phyloP scores from a whole-genome alignment of 2,797 vertebrate genomes.

The Uromys caudimaculatus region DNA sequence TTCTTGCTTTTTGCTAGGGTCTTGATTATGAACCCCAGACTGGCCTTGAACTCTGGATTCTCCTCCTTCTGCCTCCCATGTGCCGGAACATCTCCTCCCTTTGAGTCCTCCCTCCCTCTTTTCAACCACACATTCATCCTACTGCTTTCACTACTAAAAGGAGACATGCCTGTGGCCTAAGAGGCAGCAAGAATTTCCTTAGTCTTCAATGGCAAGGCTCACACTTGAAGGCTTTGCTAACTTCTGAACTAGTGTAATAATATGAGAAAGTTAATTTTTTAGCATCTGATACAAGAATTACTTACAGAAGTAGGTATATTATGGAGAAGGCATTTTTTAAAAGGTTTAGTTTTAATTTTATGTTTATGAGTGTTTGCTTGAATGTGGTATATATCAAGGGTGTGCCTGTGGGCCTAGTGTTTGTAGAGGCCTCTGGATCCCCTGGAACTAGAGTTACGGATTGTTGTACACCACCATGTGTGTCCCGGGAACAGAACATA shows the following conservation, averaged over 20 bases:
- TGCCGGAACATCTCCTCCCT: neutral
- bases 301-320: neutral
- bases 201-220: neutral
- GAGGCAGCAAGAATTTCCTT: neutral
- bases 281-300: neutral
- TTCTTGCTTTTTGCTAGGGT: neutral
- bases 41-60: neutral
- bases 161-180: neutral
- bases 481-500: neutral
- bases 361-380: neutral
- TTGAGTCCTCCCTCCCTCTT: neutral
- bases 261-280: neutral
- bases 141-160: neutral
- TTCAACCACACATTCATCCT: neutral
- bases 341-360: neutral
- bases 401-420: neutral
- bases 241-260: neutral
- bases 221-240: neutral
- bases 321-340: neutral
- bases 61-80: neutral
- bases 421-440: neutral
- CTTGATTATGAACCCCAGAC: neutral
- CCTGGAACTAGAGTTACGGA: neutral
- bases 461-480: too few species aligned
- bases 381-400: neutral